These are phyloP conservation scores for Heliconius ismenius DNA, from an alignment of 2,888 invertebrate genomes.

Conservation along the genomic window DNA sequence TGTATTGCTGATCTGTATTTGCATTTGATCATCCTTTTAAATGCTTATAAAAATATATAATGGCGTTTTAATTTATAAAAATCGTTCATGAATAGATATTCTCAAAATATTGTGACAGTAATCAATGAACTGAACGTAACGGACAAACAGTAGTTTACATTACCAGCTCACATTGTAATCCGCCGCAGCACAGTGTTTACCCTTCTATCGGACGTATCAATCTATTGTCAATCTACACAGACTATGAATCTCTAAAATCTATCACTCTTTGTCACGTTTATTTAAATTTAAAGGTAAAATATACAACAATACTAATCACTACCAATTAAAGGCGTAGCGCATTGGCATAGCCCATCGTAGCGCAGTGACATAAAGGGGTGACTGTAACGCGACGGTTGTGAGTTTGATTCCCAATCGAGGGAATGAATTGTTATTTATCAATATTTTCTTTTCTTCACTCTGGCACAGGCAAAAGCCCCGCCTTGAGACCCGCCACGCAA, in stretches of 20 bases:
- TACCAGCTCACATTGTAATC: not conserved
- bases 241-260: constrained; percentile 4
- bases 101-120: not conserved
- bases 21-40: not conserved
- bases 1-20: not conserved
- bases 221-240: not conserved
- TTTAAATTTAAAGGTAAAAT: not conserved
- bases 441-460: no score
- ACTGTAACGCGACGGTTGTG: no score
- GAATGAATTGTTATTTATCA: no score
- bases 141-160: not conserved
- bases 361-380: no score
- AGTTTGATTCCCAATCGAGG: no score
- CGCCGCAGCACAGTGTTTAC: constrained; percentile 1
- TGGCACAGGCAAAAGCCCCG: no score
- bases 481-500: no score
- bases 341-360: no score
- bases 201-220: not conserved
- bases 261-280: not conserved
- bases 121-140: not conserved
- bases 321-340: no score
- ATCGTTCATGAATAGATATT: not conserved
- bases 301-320: no score
- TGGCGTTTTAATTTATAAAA: not conserved
- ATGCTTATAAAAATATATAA: not conserved